Evolutionary conservation across 2,888 invertebrate genomes (phyloP), one percentile per base, ranked within the genome.

Genomic region (Orthosia gracilis): DNA sequence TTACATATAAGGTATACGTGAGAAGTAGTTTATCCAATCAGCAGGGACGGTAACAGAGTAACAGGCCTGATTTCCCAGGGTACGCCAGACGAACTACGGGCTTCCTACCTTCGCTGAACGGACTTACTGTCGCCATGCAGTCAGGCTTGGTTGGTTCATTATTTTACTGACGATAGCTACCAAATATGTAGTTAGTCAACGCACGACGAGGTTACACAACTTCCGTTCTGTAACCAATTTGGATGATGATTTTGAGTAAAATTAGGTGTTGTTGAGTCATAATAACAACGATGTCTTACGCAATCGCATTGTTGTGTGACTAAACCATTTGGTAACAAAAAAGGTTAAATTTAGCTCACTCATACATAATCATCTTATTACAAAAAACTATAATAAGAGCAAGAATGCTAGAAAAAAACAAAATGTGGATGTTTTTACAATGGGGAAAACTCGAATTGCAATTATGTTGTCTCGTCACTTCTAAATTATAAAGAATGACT

Each of bases 21-120:
- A 59, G n/a, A 40, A 40, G 59, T 59, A 40, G 40, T 31, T 40
- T 15, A n/a, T 45, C 21, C 3, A 45, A 61, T n/a, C 3, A 45
- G 40, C 21, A 61, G 59, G 59, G 40, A 17, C 54, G 40, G 12
- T 54, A 21, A 13, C 18, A 65, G 52, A 21, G 17, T 54, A 21
- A 13, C 18, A 65, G 52, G 40, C 31, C 7, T 54, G 21, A 65
- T 65, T 65, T 21, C 40, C 54, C 17, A 65, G 31, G 65, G 21
- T 7, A 21, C 65, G 7, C 40, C 17, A 21, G 65, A 66, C 12
- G 54, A 40, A 21, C 65, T 54, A 21, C 21, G 21, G 52, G 54
- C 65, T 54, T 52, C 61, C 61, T 61, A 45, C 15, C 61, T 61
- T 61, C 61, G 61, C 61, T 61, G 61, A 61, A 61, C 13, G 21